A percentile compares a stretch with the other conserved stretches of the same genome.
phyloP scores from a whole-genome alignment of 2,797 vertebrate genomes.

The Enteromius mattozi region DNA sequence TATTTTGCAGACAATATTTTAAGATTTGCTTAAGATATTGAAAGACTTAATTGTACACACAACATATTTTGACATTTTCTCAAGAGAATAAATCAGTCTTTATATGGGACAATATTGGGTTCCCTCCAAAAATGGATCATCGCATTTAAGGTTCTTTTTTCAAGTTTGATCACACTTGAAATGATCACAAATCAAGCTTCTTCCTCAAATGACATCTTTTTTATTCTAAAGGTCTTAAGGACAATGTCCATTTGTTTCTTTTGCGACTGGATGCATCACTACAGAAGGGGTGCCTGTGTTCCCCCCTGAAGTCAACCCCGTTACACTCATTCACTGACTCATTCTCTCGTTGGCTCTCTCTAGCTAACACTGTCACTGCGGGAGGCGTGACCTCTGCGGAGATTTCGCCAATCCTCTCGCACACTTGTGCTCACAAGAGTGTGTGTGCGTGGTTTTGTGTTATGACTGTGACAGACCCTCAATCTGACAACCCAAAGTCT shows the following conservation, averaged over 20 bases:
- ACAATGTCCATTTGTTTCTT: not conserved
- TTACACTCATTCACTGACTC: slow-evolving; percentile 42
- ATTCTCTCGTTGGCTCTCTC: slow-evolving; percentile 8
- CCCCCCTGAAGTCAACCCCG: slow-evolving; percentile 18
- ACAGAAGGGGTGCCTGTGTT: not conserved
- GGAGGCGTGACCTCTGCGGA: slow-evolving; percentile 41
- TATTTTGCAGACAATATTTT: not conserved
- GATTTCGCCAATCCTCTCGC: slow-evolving; percentile 20
- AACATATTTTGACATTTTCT: not conserved
- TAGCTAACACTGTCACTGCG: slow-evolving; percentile 18
- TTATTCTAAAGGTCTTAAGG: not conserved
- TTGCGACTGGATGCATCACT: not conserved
- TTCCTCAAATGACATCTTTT: not conserved
- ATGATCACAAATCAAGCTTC: not conserved
- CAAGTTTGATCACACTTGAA: not conserved
- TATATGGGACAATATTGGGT: not conserved
- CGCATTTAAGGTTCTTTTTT: not conserved
- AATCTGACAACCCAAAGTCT: slow-evolving; percentile 37
- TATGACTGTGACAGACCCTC: slow-evolving; percentile 29
- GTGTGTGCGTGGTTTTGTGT: not conserved
- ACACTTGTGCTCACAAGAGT: slow-evolving; percentile 4
- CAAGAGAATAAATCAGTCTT: not conserved
- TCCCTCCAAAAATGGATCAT: not conserved
- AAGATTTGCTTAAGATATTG: not conserved
- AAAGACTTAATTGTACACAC: not conserved